These are phyloP conservation scores for Hoplodrina ambigua DNA, from an alignment of 2,888 invertebrate genomes.

Conservation along the genomic window DNA sequence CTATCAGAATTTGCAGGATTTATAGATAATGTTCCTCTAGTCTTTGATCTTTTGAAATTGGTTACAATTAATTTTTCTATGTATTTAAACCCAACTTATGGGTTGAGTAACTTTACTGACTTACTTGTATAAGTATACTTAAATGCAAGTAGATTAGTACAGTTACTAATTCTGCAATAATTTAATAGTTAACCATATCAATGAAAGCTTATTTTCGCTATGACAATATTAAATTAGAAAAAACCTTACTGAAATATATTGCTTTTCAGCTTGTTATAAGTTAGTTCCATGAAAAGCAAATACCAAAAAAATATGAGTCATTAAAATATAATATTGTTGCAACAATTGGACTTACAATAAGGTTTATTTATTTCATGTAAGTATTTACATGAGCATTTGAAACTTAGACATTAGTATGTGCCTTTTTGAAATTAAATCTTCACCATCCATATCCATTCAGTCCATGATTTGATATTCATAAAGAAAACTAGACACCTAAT, in stretches of 20 bases:
- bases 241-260: slow-evolving; percentile 31
- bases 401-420: slow-evolving; percentile 79
- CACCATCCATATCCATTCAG: slow-evolving; percentile 83
- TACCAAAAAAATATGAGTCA: slow-evolving; percentile 70
- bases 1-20: slow-evolving; percentile 54
- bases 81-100: slow-evolving; percentile 19
- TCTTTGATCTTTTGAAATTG: slow-evolving; percentile 61
- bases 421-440: slow-evolving; percentile 81
- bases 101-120: too few species aligned
- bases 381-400: slow-evolving; percentile 60
- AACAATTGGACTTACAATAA: slow-evolving; percentile 62
- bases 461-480: slow-evolving; percentile 76
- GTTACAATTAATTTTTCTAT: slow-evolving; percentile 46
- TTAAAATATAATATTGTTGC: slow-evolving; percentile 51
- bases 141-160: slow-evolving; percentile 49
- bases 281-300: slow-evolving; percentile 58
- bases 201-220: slow-evolving; percentile 42
- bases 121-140: not conserved
- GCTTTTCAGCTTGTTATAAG: slow-evolving; percentile 61
- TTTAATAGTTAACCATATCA: slow-evolving; percentile 34
- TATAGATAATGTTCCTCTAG: slow-evolving; percentile 63
- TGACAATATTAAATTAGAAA: slow-evolving; percentile 18
- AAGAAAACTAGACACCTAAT: slow-evolving; percentile 47
- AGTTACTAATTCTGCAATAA: slow-evolving; percentile 45
- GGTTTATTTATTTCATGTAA: slow-evolving; percentile 68